phyloP scores from a whole-genome alignment of 2,113 vertebrate species.

The Sterrhoptilus dennistouni region DNA sequence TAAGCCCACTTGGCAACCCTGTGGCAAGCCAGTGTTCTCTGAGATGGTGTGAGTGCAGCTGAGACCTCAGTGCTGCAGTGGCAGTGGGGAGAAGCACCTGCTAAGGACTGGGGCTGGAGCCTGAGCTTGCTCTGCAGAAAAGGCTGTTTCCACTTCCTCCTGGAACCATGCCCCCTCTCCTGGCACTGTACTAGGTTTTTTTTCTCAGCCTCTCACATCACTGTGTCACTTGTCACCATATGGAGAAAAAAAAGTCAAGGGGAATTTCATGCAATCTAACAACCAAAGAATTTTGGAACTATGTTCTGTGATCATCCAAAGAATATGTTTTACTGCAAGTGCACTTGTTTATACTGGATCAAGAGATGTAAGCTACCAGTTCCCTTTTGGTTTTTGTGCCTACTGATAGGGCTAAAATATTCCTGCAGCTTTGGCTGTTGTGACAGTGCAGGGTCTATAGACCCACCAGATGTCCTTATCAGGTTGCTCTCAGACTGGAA shows the following conservation, averaged over 20 bases:
- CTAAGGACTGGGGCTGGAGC: neutral
- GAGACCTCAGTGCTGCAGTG: accelerated
- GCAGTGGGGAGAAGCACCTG: neutral
- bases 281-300: neutral
- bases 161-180: neutral
- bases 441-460: neutral
- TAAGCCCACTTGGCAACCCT: neutral
- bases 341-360: neutral
- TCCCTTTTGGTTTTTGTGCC: neutral
- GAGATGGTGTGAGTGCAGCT: neutral
- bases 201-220: neutral
- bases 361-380: neutral
- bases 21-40: neutral
- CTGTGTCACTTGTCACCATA: neutral
- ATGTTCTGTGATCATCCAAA: neutral
- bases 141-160: neutral
- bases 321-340: neutral
- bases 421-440: neutral
- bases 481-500: neutral
- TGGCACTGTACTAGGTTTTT: neutral
- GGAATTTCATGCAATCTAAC: neutral
- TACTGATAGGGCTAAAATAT: neutral
- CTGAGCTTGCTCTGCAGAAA: neutral
- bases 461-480: neutral
- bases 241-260: neutral